Evolutionary conservation across 2,113 vertebrate species (phyloP), one percentile per base, ranked within the genome.

Genomic region (Brevimyrus niger): DNA sequence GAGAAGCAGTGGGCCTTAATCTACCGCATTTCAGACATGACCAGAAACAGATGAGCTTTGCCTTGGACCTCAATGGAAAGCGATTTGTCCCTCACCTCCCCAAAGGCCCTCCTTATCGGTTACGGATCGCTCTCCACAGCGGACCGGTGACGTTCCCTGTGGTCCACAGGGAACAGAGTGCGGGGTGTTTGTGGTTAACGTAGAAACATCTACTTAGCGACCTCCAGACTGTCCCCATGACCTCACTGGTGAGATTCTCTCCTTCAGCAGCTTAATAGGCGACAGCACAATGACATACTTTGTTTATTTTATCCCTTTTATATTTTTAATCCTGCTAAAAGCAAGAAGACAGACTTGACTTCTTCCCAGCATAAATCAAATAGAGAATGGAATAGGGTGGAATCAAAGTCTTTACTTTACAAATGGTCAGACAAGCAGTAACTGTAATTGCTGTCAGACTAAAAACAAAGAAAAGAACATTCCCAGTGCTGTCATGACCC

Each of bases 271-370:
- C 88, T 50, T 80, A 89, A 89, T 48, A 85, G 58, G 42, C 53
- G n/a, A 89, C 31, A 89, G 35, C 38, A 87, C 50, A 55, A 87
- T 21, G 27, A 21, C n/a, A 61, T 73, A 48, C 61, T 85, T 91
- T 91, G 91, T 91, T 91, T 65, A 87, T 86, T 31, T 69, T 19
- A 86, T 53, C 38, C 83, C 42, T 27, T 87, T 91, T 89, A 89
- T 88, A 86, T 87, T 82, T 86, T 89, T 89, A 88, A 91, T 90
- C 38, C 84, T 84, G 69, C 27, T 0, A 51, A 88, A 76, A 90
- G 80, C 53, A 90, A 90, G 84, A 90, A 47, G 35, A 88, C 47
- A 38, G 47, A 17, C 15, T 86, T 58, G 76, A 73, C 17, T 51
- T 31, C 44, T 53, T 86, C 42, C 82, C 82, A 35, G 65, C 27